Evolutionary conservation across 1,140 invertebrate genomes (phyloP), one percentile per base, ranked within the genome.

Genomic region (Ladona fulva): DNA sequence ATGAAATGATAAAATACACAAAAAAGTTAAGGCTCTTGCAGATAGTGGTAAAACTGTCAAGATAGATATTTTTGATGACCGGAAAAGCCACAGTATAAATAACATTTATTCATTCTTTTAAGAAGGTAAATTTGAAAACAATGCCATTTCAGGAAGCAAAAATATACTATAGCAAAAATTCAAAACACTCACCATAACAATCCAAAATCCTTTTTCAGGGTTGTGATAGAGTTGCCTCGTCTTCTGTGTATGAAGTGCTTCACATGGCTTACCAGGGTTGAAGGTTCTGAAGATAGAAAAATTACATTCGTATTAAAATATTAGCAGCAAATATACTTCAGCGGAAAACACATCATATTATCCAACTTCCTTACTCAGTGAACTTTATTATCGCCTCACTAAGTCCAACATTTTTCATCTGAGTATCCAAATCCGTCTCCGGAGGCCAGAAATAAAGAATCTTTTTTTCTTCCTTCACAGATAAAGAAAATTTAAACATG

Each of bases 331-430:
- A 76, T 76, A 24, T 74, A 78, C 24, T 14, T 37, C 29, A 37
- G 29, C 8, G 29, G 8, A 37, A 8, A 37, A 5, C 29, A 37
- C 3, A 37, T 77, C 14, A 77, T 75, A 77, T 42, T 77, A 74
- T 52, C 79, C 8, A 77, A 76, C 25, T 77, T 77, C 83, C 90
- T 89, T 91, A 97, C 95, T 92, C 89, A 82, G 95, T 92, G 88
- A 97, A 97, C 85, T 95, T 93, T 74, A 96, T 92, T 78, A 97
- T 93, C 42, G 95, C 95, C 88, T 97, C 95, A 85, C 93, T 94
- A 6, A 97, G 86, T 7, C 96, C 96, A 81, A 97, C 91, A 87
- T 94, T 92, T 86, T 93, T 95, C 79, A 97, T 93, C 86, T 95
- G 93, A 19, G 89, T 90, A 84, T 97, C 94, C 25, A 91, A 82